Evolutionary conservation across 2,113 vertebrate genomes (phyloP), one percentile per base, ranked within the genome.

Genomic region (Thryonomys swinderianus): DNA sequence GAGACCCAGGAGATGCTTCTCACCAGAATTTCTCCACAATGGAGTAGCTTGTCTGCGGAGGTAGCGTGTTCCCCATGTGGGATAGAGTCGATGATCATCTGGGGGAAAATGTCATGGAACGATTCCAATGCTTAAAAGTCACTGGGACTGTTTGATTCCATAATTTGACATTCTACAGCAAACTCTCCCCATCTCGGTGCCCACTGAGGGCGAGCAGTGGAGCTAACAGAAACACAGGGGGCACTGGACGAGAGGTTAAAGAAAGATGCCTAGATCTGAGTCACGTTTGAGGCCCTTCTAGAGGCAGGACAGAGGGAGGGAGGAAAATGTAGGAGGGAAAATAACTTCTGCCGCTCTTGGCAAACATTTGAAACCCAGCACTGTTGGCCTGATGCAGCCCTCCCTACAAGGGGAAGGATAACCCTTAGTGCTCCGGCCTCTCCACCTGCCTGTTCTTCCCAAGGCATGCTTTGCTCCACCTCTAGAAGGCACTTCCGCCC

Each of bases 341-440:
- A 94, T 13, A 85, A 34, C 81, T 83, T 96, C 45, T 74, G 87
- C 61, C 93, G 53, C 14, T 78, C 37, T 87, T 96, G 78, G 90
- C 62, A 95, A 90, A 94, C 12, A 48, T 92, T 91, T 93, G 59
- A 66, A 74, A 93, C 37, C 11, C 25, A 53, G 5, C 23, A 80
- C 27, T 59, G 18, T 14, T 53, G 81, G 48, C 53, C 25, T 48
- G 37, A 90, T 32, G 27, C 42, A 93, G 21, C 23, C 40, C 11
- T 62, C 23, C 40, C 14, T 57, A 1, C 6, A 23, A 12, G 42
- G 25, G 34, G n/a, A 23, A 80, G 59, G 62, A 7, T 25, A 25
- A 45, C 13, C 7, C 27, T 27, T 55, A 25, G 14, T 6, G 6
- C 23, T 7, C 16, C 11, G 40, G 57, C 8, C 53, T 45, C 27